Evolutionary conservation across 2,113 vertebrate genomes (phyloP).

Genomic region (Myxocyprinus asiaticus): DNA sequence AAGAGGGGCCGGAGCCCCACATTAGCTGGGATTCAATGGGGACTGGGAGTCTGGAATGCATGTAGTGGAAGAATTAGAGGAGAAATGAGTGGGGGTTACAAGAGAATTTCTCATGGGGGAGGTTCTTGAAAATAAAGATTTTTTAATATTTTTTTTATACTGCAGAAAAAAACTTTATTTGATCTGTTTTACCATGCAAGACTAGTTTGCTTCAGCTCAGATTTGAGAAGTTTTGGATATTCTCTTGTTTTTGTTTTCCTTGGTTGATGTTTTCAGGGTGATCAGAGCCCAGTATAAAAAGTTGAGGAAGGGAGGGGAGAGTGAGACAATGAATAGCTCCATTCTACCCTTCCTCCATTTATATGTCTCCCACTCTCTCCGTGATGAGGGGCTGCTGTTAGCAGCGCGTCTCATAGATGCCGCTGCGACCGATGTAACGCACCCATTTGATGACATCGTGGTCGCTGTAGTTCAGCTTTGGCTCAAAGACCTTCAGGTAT

Average conservation of each 20-base stretch:
- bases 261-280: constrained; percentile 13
- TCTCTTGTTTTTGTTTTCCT: constrained; percentile 16
- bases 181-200: constrained; percentile 14
- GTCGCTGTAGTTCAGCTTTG: constrained; percentile 99
- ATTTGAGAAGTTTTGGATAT: background rate
- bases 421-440: constrained; percentile 97
- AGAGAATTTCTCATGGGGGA: background rate
- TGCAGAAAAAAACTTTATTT: background rate
- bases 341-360: background rate
- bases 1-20: constrained; percentile 19
- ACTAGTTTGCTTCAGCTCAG: background rate
- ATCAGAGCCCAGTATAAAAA: constrained; percentile 22
- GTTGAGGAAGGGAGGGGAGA: background rate
- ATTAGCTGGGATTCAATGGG: constrained; percentile 25
- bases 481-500: constrained; percentile 99
- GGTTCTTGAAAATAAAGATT: too few relatives aligned
- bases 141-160: constrained; percentile 10
- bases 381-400: constrained; percentile 71
- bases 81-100: constrained; percentile 8
- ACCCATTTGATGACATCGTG: constrained; percentile 99
- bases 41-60: constrained; percentile 49
- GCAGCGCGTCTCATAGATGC: constrained; percentile 99
- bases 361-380: constrained; percentile 1
- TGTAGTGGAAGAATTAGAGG: constrained; percentile 21
- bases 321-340: constrained; percentile 19